A percentile compares a stretch with the other conserved stretches of the same genome.
Conservation (phyloP, 1,140 invertebrate species). For the Tachypleus tridentatus region DNA sequence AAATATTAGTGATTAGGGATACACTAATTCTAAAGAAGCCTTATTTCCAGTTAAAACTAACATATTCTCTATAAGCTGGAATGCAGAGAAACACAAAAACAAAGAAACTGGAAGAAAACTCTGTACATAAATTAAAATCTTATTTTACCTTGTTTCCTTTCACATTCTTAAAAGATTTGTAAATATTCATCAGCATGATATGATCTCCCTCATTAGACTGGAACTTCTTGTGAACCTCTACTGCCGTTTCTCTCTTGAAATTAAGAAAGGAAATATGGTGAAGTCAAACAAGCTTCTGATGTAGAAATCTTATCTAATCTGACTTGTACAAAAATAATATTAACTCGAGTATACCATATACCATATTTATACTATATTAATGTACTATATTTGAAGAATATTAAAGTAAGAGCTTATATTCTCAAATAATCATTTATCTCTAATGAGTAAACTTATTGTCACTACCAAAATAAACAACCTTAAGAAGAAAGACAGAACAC, state of each 20-base stretch:
- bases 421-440: too few relatives aligned
- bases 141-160: slow-evolving; percentile 53
- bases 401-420: too few relatives aligned
- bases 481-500: too few relatives aligned
- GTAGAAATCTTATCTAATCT: not conserved
- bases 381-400: too few relatives aligned
- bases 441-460: too few relatives aligned
- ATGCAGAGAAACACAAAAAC: slow-evolving; percentile 1
- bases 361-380: too few relatives aligned
- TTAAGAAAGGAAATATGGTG: slow-evolving; percentile 3
- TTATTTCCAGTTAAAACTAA: not conserved
- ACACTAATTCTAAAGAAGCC: not conserved
- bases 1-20: too few relatives aligned
- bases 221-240: slow-evolving; percentile 63
- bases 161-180: slow-evolving; percentile 56
- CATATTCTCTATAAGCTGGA: not conserved
- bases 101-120: not conserved
- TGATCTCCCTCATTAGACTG: slow-evolving; percentile 79
- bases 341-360: too few relatives aligned
- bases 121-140: slow-evolving; percentile 2
- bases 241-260: slow-evolving; percentile 49
- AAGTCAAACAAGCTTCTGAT: not conserved
- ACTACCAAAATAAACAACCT: too few relatives aligned
- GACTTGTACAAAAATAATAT: not conserved
- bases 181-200: slow-evolving; percentile 82